Base-by-base conservation (phyloP, 1,140 invertebrate species). In the Lepidotrigona ventralis region DNA sequence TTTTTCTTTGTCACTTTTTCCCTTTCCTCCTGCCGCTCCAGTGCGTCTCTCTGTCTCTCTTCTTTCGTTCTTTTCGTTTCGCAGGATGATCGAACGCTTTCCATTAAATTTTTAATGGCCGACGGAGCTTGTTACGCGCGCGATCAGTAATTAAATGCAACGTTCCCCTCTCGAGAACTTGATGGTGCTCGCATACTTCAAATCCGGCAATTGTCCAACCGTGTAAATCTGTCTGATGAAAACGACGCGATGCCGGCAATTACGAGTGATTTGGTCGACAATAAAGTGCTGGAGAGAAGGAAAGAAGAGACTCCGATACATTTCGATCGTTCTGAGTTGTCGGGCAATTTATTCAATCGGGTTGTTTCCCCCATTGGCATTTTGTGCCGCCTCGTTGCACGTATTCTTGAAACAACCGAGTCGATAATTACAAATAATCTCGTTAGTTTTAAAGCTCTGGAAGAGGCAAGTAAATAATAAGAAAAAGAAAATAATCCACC, bases 131-230 rank as follows among this genome's bases (percentile, higher is more conserved):
- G 46, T 26, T 26, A n/a, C 46, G 46, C 51, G 23, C 15, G 19
- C 69, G n/a, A 71, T 71, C 46, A 46, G 46, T 71, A 51, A 71
- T 51, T 71, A 71, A 71, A 71, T 26, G 12, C 68, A 69, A 71
- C 14, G 46, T 71, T 71, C 26, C 26, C 12, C 23, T 8, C 23
- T 71, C 15, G 46, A 53, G 26, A 53, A 8, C 39, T 46, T 8
- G 46, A 15, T 17, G 46, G 69, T 17, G 8, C 21, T 26, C 69
- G 14, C 23, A 46, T n/a, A 19, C 12, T 70, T n/a, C 23, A n/a
- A 23, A 70, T 12, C 29, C 23, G 33, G 23, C 8, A 70, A 51
- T 70, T 70, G 23, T 46, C 14, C 23, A n/a, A 70, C 68, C 5
- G 39, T 23, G 23, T 12, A 17, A 71, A 71, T 71, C 69, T 26